Evolutionary conservation across 2,888 invertebrate species (phyloP), one percentile per base, ranked within the genome.

Genomic region (Sinotaia quadrata): DNA sequence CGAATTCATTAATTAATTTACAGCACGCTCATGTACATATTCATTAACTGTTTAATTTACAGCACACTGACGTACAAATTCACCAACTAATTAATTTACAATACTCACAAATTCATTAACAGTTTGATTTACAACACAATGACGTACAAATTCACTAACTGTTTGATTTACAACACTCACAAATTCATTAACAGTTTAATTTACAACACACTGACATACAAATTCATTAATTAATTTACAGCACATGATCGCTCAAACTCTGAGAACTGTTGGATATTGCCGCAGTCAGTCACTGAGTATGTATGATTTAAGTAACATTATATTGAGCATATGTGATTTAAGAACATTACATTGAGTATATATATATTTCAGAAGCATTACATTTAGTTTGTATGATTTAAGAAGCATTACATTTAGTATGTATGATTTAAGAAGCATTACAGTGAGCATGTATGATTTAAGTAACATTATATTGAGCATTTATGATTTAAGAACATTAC

Each of bases 161-260:
- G n/a, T n/a, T 66, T 67, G n/a, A 56, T 69, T 86, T 87, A 47
- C 84, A 90, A 89, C 94, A 94, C 85, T n/a, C n/a, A n/a, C n/a
- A n/a, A n/a, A n/a, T n/a, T n/a, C n/a, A n/a, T n/a, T n/a, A n/a
- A n/a, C n/a, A n/a, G 3, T 1, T 47, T 47, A 4, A 47, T 47
- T 7, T 47, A 47, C 47, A 47, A 15, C 1, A 47, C 10, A 29
- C 29, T 12, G 27, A 8, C 2, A 18, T 29, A 54, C 10, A 54
- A 29, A 2, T 18, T 4, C 12, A 62, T 68, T 37, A 68, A 63
- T 66, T 67, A n/a, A 56, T 69, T 86, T 87, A 47, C 84, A 90
- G 89, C 94, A 94, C 85, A 94, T 95, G 94, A 91, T 95, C 83
- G 94, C 94, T 27, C 93, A 94, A 87, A 93, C 94, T 2, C 91